Conservation (phyloP, 2,888 invertebrate genomes). For the Pandemis corylana region DNA sequence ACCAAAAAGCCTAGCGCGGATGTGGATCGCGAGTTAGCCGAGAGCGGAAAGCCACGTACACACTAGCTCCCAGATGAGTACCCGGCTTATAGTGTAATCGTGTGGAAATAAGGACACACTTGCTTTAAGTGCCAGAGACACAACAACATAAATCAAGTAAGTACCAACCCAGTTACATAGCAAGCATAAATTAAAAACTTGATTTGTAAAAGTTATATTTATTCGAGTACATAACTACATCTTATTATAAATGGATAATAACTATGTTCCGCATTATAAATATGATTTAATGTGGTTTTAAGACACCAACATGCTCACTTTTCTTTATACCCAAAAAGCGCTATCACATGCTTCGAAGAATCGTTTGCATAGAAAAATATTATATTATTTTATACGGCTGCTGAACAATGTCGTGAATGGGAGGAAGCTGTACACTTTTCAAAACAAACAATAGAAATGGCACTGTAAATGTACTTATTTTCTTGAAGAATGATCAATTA, state of each 20-base stretch:
- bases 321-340: slow-evolving; percentile 67
- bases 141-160: too few species aligned
- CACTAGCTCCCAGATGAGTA: too few species aligned
- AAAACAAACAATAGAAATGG: slow-evolving; percentile 61
- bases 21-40: too few species aligned
- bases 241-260: slow-evolving; percentile 84
- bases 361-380: slow-evolving; percentile 76
- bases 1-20: too few species aligned
- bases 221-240: slow-evolving; percentile 86
- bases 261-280: slow-evolving; percentile 83
- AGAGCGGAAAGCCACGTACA: too few species aligned
- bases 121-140: too few species aligned
- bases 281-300: slow-evolving; percentile 78
- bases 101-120: too few species aligned
- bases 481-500: slow-evolving; percentile 25
- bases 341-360: slow-evolving; percentile 76
- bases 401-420: slow-evolving; percentile 60
- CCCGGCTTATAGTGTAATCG: too few species aligned
- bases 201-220: slow-evolving; percentile 84
- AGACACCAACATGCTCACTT: slow-evolving; percentile 71
- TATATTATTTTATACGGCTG: slow-evolving; percentile 64
- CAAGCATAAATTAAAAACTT: slow-evolving; percentile 52
- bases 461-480: slow-evolving; percentile 71
- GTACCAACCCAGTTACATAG: not conserved
- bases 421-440: slow-evolving; percentile 62